A percentile compares a stretch with the other conserved stretches of the same genome.
Conservation (phyloP, 2,888 invertebrate species). For the Platycheirus albimanus region DNA sequence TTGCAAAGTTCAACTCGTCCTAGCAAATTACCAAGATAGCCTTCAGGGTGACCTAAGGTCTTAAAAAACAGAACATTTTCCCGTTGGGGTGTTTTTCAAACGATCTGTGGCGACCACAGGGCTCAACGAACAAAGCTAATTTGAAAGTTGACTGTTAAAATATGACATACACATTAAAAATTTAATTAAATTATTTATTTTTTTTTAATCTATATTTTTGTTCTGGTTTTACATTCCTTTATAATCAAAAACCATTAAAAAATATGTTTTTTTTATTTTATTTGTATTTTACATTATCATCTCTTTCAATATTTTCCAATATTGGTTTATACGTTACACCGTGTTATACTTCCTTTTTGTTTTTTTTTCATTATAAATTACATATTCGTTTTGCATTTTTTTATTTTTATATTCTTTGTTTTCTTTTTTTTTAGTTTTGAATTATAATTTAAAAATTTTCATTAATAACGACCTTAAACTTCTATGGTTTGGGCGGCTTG, state of each 20-base stretch:
- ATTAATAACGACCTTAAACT: slow-evolving; percentile 78
- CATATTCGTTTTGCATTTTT: slow-evolving; percentile 73
- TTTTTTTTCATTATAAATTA: slow-evolving; percentile 74
- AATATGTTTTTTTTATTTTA: slow-evolving; percentile 73
- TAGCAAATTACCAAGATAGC: too few species aligned
- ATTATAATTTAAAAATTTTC: slow-evolving; percentile 78
- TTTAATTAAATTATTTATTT: slow-evolving; percentile 73
- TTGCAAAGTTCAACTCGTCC: too few species aligned
- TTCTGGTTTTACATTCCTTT: slow-evolving; percentile 74
- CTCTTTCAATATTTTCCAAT: slow-evolving; percentile 73
- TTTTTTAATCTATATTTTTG: slow-evolving; percentile 73
- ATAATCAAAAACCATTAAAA: slow-evolving; percentile 75
- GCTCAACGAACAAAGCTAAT: too few species aligned
- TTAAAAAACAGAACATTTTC: too few species aligned
- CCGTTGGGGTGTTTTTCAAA: too few species aligned
- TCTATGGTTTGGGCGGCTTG: slow-evolving; percentile 76
- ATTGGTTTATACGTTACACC: slow-evolving; percentile 73
- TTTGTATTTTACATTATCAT: slow-evolving; percentile 74
- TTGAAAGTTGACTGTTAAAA: neutral
- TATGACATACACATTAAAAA: neutral
- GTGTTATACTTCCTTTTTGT: slow-evolving; percentile 65
- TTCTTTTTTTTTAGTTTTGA: slow-evolving; percentile 77
- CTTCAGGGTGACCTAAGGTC: too few species aligned
- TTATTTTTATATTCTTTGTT: slow-evolving; percentile 75
- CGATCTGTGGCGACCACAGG: too few species aligned